phyloP scores from a whole-genome alignment of 2,797 vertebrate species.

The Spea hammondii region DNA sequence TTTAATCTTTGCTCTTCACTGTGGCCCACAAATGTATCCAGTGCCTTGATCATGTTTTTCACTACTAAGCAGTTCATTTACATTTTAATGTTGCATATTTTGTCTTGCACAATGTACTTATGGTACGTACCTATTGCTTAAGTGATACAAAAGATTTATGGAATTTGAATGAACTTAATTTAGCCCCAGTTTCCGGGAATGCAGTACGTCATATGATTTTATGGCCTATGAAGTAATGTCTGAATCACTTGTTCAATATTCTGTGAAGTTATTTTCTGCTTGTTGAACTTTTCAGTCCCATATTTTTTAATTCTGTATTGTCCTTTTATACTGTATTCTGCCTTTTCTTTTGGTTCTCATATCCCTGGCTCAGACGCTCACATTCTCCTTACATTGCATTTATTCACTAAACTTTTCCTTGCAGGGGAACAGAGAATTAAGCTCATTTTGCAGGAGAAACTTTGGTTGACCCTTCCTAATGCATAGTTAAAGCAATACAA shows the following conservation, averaged over 20 bases:
- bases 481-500: too few species aligned
- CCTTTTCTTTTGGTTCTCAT: too few species aligned
- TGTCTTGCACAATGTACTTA: conserved; percentile 35
- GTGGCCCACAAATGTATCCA: too few species aligned
- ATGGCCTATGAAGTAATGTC: conserved; percentile 44
- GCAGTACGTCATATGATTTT: conserved; percentile 23
- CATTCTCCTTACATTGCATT: too few species aligned
- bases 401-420: too few species aligned
- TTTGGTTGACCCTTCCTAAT: too few species aligned
- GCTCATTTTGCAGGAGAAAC: too few species aligned
- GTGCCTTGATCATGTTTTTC: background rate
- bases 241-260: conserved; percentile 34
- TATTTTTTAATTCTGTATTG: background rate
- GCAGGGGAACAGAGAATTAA: too few species aligned
- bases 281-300: background rate
- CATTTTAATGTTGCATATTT: conserved; percentile 40
- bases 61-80: conserved; percentile 30
- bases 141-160: conserved; percentile 23
- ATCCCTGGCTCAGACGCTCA: too few species aligned
- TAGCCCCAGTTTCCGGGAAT: conserved; percentile 38
- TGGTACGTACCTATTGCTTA: conserved; percentile 13
- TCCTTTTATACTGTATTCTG: background rate
- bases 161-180: conserved; percentile 39
- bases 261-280: conserved; percentile 33
- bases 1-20: too few species aligned